Percentiles rank a stretch among this genome's conserved stretches.
These are phyloP conservation scores for Machimus rusticus DNA, from an alignment of 2,888 invertebrate species.

Conservation along the genomic window DNA sequence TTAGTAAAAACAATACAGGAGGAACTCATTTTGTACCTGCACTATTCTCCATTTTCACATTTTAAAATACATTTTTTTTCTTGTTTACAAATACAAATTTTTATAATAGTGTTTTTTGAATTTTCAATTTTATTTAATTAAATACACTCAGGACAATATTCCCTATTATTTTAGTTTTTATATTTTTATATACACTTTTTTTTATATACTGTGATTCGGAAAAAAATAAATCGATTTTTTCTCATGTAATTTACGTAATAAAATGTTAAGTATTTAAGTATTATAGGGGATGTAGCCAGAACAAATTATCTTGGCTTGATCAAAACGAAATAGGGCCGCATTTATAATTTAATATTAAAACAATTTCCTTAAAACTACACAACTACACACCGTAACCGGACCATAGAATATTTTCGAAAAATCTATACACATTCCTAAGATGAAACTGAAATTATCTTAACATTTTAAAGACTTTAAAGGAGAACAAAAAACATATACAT, in stretches of 20 bases:
- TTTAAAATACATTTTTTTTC: not conserved
- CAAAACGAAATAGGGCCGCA: not conserved
- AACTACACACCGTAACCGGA: conserved; percentile 21
- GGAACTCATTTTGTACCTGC: not conserved
- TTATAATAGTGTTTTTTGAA: not conserved
- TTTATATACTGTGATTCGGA: not conserved
- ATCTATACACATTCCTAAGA: conserved; percentile 10
- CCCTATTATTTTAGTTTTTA: not conserved
- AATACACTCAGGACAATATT: not conserved
- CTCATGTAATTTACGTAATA: not conserved
- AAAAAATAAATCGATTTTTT: not conserved
- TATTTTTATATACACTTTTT: too few relatives aligned
- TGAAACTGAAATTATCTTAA: not conserved
- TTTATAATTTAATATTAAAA: not conserved
- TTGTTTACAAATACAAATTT: not conserved
- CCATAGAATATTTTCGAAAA: conserved; percentile 16
- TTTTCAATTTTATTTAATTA: not conserved
- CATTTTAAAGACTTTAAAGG: not conserved
- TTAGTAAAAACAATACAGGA: not conserved
- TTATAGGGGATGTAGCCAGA: not conserved
- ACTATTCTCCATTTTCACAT: not conserved
- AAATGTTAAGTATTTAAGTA: not conserved
- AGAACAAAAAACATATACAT: not conserved
- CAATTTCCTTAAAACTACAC: not conserved
- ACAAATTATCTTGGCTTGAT: not conserved